Base-by-base conservation (phyloP, 2,888 invertebrate species). In the Rotaria socialis region DNA sequence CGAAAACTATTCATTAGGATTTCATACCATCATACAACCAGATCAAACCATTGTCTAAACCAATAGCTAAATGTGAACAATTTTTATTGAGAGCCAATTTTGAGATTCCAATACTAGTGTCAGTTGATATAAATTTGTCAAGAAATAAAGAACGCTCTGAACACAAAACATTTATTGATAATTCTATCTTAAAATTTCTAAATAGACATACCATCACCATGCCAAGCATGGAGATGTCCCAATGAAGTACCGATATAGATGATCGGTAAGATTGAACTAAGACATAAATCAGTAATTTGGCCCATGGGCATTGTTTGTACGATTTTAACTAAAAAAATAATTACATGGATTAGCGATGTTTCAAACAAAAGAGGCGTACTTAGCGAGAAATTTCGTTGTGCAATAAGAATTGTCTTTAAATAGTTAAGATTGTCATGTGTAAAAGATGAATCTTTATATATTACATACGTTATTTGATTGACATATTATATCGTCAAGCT, bases 11-110 rank as follows among this genome's bases (percentile, higher is more conserved):
- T 14, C 16, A 52, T 22, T 24, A 56, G 24, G 11, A 7, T 56
- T 35, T 2, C 67, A 4, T 67, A 67, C 67, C 67, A 80, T 80
- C 80, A 47, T 47, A 80, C 4, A 80, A 24, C 80, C 80, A 80
- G 14, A 80, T 80, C 22, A 47, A n/a, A n/a, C 80, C 80, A 80
- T 80, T 80, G 6, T 80, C 80, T n/a, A 80, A n/a, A 80, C 80
- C 80, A 22, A 80, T 47, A 5, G 80, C 80, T 47, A 80, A 47
- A 80, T 47, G 47, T 14, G 80, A 80, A 47, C 47, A 43, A 10
- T 80, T 14, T 47, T 47, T 47, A 47, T 24, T 47, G 6, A 80
- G 10, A 41, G n/a, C 24, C 14, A 80, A 47, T 80, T 80, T 80
- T 47, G 80, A 80, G 35, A 80, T 80, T 47, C 80, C 80, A 47